Conservation (phyloP, 2,888 invertebrate species). For the Frankliniella intonsa region DNA sequence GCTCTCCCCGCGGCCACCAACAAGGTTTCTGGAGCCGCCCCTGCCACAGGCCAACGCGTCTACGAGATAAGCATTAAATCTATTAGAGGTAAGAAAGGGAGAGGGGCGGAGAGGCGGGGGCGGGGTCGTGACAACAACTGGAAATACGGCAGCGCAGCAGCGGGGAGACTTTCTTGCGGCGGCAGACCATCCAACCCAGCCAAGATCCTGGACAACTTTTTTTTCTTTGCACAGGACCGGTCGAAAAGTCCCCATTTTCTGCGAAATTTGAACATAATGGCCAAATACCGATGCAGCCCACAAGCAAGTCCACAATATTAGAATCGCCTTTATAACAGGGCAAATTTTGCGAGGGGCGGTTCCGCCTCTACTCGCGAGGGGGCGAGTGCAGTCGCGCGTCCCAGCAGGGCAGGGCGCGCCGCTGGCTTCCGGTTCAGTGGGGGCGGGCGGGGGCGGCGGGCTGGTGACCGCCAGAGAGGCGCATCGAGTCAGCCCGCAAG, state of each 20-base stretch:
- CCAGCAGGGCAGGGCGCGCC: too few relatives aligned
- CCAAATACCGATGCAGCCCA: too few relatives aligned
- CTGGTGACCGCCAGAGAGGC: neutral
- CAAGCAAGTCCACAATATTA: too few relatives aligned
- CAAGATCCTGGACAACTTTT: too few relatives aligned
- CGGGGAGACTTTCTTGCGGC: too few relatives aligned
- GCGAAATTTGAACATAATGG: too few relatives aligned
- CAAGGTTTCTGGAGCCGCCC: neutral
- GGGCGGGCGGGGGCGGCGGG: neutral
- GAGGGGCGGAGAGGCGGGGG: neutral
- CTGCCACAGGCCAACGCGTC: neutral
- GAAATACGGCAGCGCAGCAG: neutral
- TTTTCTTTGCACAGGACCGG: too few relatives aligned
- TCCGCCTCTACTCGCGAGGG: neutral
- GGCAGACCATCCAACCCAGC: too few relatives aligned
- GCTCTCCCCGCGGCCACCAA: neutral
- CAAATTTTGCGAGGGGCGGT: neutral
- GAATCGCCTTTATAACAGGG: neutral
- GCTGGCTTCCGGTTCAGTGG: neutral
- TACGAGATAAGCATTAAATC: constrained; percentile 6
- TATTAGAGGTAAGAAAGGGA: neutral
- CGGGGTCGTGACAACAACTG: neutral
- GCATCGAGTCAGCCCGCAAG: neutral
- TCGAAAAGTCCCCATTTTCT: too few relatives aligned
- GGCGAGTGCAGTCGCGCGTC: too few relatives aligned